Conservation (phyloP, 1,140 invertebrate species). For the Cyclargus thomasi region DNA sequence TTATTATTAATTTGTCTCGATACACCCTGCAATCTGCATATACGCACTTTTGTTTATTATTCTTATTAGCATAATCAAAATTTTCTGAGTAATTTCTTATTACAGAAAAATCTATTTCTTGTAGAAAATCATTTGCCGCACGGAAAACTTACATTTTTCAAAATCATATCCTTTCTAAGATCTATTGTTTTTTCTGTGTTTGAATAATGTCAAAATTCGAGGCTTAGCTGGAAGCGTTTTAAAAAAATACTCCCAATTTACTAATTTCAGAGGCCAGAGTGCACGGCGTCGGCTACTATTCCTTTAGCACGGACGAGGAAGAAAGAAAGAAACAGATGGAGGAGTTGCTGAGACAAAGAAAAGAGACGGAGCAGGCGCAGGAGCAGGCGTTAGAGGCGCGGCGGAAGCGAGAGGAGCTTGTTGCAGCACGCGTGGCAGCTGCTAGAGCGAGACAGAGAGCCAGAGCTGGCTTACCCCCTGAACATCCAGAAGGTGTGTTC, state of each 20-base stretch:
- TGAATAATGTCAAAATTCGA: too few relatives aligned
- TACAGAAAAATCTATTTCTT: too few relatives aligned
- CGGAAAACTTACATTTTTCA: neutral
- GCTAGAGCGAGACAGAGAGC: constrained; percentile 86
- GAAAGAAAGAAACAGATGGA: constrained; percentile 85
- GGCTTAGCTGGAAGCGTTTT: too few relatives aligned
- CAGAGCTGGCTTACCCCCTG: constrained; percentile 83
- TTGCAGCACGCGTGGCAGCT: constrained; percentile 85
- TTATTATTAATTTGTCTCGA: too few relatives aligned
- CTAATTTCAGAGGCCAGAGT: constrained; percentile 87
- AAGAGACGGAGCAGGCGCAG: constrained; percentile 83
- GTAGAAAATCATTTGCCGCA: too few relatives aligned
- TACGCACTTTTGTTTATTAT: too few relatives aligned
- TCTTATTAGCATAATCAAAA: too few relatives aligned
- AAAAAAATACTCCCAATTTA: too few relatives aligned
- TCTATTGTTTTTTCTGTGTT: too few relatives aligned
- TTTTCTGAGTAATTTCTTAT: too few relatives aligned
- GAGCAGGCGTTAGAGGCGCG: constrained; percentile 78
- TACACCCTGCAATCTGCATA: too few relatives aligned
- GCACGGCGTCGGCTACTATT: constrained; percentile 92
- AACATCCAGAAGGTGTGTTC: constrained; percentile 71
- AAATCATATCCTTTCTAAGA: too few relatives aligned
- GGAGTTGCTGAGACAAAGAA: constrained; percentile 80
- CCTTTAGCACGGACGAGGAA: constrained; percentile 89
- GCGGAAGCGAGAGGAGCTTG: constrained; percentile 80